Evolutionary conservation across 2,113 vertebrate genomes (phyloP).

Genomic region (Urocitellus parryii): DNA sequence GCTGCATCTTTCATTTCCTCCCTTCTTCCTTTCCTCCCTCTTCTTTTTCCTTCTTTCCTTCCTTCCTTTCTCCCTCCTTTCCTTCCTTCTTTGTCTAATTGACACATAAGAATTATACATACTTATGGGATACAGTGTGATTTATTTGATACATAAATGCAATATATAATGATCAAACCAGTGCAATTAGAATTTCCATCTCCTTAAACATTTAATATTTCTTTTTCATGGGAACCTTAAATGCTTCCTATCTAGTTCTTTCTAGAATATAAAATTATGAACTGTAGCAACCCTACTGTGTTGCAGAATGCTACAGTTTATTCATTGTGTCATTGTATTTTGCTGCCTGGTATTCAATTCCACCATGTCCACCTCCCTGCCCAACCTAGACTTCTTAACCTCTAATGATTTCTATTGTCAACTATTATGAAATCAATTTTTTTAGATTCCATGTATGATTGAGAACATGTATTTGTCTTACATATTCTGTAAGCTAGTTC

Average conservation of each 20-base stretch:
- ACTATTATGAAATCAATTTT: background rate
- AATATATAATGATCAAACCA: background rate
- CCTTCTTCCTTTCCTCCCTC: background rate
- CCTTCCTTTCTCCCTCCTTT: too few species aligned
- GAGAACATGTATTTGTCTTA: background rate
- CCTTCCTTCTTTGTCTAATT: background rate
- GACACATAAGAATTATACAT: background rate
- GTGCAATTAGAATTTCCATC: too few species aligned
- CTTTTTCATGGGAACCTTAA: background rate
- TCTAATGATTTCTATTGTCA: background rate
- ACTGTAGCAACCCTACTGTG: too few species aligned
- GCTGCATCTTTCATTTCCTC: background rate
- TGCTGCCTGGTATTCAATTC: background rate
- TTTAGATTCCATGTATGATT: background rate
- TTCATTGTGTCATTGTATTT: background rate
- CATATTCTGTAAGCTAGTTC: too few species aligned
- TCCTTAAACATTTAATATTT: background rate
- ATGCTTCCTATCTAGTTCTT: background rate
- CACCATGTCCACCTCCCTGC: too few species aligned
- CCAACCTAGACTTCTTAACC: background rate
- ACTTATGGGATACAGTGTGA: background rate
- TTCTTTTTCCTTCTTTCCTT: too few species aligned
- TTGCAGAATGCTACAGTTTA: background rate
- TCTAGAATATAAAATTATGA: background rate
- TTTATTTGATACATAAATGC: background rate